Conservation (phyloP, 2,888 invertebrate genomes). For the Macropis europaea region DNA sequence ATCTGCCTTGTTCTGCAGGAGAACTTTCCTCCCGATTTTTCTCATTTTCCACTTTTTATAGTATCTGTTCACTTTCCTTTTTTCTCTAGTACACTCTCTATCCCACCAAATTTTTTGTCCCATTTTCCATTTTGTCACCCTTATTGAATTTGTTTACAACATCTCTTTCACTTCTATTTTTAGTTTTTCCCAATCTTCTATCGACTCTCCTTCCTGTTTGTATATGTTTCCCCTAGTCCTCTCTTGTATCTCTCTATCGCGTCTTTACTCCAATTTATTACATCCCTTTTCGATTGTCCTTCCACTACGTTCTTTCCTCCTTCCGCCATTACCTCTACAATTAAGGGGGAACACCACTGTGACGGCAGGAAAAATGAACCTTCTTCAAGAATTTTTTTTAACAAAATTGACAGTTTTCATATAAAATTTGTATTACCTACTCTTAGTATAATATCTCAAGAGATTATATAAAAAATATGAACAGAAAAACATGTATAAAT, state of each 20-base stretch:
- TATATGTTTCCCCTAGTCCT: background rate
- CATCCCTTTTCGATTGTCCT: constrained; percentile 2
- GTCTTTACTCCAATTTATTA: background rate
- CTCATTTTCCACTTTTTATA: background rate
- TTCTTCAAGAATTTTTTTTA: too few relatives aligned
- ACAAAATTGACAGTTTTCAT: too few relatives aligned
- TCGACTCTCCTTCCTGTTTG: background rate
- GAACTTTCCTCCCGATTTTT: background rate
- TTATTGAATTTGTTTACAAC: background rate
- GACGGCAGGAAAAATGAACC: too few relatives aligned
- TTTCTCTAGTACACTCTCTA: constrained; percentile 2
- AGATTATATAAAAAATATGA: too few relatives aligned
- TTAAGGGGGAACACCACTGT: too few relatives aligned
- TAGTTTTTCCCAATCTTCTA: background rate
- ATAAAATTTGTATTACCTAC: too few relatives aligned
- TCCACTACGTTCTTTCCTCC: background rate
- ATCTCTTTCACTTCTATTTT: background rate
- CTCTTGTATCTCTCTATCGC: background rate
- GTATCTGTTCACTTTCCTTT: constrained; percentile 1
- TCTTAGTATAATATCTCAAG: too few relatives aligned
- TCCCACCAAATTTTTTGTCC: background rate
- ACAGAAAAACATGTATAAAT: too few relatives aligned
- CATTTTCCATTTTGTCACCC: background rate
- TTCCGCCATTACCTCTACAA: background rate
- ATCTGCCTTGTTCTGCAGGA: background rate